These are phyloP conservation scores for Aramus guarauna DNA, from an alignment of 2,113 vertebrate species.

Conservation along the genomic window DNA sequence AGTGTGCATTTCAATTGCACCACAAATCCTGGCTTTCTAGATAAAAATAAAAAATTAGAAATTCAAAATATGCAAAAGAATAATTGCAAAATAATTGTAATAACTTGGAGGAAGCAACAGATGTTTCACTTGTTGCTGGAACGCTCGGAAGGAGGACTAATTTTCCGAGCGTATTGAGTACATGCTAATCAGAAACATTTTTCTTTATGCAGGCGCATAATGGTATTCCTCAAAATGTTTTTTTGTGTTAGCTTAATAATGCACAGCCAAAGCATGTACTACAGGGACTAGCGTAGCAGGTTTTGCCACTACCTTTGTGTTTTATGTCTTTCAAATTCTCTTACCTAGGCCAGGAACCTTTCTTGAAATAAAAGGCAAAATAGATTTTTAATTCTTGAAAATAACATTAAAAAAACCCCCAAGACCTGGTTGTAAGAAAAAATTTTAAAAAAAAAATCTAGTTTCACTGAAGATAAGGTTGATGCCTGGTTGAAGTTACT, in stretches of 20 bases:
- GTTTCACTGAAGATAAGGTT: background rate
- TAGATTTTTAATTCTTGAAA: background rate
- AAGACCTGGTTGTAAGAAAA: background rate
- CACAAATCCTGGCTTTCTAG: background rate
- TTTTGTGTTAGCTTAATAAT: background rate
- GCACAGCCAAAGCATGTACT: background rate
- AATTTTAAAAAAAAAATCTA: background rate
- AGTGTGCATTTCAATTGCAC: background rate
- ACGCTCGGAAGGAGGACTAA: conserved; percentile 22
- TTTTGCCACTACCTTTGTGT: background rate
- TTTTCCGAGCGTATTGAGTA: background rate
- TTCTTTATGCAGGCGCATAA: background rate
- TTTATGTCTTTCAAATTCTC: background rate
- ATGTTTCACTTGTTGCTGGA: conserved; percentile 50
- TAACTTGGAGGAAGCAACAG: conserved; percentile 42
- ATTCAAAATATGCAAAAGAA: background rate
- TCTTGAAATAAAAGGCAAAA: conserved; percentile 1
- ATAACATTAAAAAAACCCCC: background rate
- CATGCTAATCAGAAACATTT: conserved; percentile 37
- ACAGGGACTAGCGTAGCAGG: background rate
- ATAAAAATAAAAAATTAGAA: background rate
- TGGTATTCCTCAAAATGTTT: background rate
- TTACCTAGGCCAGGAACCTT: background rate
- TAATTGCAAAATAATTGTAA: conserved; percentile 31
- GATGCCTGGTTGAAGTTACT: background rate